Base-by-base conservation (phyloP, 2,797 vertebrate genomes). In the Tamandua tetradactyla region DNA sequence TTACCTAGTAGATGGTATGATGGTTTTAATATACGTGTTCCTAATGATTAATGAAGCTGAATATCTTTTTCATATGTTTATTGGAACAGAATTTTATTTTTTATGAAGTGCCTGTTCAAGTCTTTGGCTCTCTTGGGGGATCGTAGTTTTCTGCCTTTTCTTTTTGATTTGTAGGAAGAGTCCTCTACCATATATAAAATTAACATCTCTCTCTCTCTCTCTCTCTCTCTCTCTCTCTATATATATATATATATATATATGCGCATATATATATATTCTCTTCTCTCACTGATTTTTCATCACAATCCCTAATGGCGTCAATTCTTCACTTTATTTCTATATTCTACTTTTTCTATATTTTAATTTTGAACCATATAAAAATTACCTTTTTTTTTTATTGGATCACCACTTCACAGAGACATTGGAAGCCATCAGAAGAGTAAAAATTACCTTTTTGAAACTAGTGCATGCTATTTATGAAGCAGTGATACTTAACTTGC, bases 331-430 rank as follows among this genome's bases (percentile, higher is more conserved):
- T 4, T 81, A 47, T 71, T 88, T 88, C 27, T 72, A 10, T 78
- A 78, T 71, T 57, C 22, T 55, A 4, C 57, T 35, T 87, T 87
- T 62, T 76, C 35, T 47, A 40, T 89, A 15, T n/a, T 55, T 55
- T 5, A 55, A 72, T 57, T 88, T 83, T 57, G 37, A 84, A 64
- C 7, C 32, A 49, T 44, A 55, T 64, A 71, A 88, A 88, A 78
- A 55, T 62, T 92, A 71, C 7, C 18, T 78, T 88, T 92, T 78
- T 55, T n/a, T n/a, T n/a, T n/a, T n/a, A n/a, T n/a, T n/a, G n/a
- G n/a, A n/a, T n/a, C n/a, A n/a, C n/a, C n/a, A n/a, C n/a, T n/a
- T n/a, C n/a, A n/a, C n/a, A n/a, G n/a, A n/a, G n/a, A n/a, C n/a
- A n/a, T n/a, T n/a, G n/a, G n/a, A n/a, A n/a, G n/a, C n/a, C n/a